Percentiles rank a stretch among this genome's conserved stretches.
These are phyloP conservation scores for Anarsia innoxiella DNA, from an alignment of 2,888 invertebrate genomes.

Conservation along the genomic window DNA sequence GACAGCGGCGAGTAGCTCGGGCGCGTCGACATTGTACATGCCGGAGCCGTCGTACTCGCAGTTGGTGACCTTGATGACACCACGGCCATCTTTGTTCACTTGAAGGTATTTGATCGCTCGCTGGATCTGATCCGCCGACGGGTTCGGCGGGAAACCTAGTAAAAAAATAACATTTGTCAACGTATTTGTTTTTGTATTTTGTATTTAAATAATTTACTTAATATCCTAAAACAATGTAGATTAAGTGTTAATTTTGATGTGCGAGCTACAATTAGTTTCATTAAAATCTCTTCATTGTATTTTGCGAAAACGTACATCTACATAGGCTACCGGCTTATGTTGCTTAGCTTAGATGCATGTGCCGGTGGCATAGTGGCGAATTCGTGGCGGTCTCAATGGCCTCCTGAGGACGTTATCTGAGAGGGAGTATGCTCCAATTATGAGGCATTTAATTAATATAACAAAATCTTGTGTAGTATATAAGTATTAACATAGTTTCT, in stretches of 20 bases:
- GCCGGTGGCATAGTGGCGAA: too few relatives aligned
- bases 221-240: not conserved
- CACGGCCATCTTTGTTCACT: slow-evolving; percentile 31
- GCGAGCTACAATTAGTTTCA: too few relatives aligned
- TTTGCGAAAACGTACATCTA: not conserved
- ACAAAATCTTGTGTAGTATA: too few relatives aligned
- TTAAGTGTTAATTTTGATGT: not conserved
- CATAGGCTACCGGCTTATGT: not conserved
- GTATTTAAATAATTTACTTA: not conserved
- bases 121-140: slow-evolving; percentile 23
- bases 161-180: not conserved
- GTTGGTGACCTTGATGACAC: slow-evolving; percentile 23
- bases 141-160: slow-evolving; percentile 31
- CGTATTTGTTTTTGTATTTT: not conserved
- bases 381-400: too few relatives aligned
- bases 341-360: not conserved
- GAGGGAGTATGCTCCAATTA: too few relatives aligned
- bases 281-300: not conserved
- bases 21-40: slow-evolving; percentile 33
- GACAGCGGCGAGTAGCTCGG: slow-evolving; percentile 33
- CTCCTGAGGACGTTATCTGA: too few relatives aligned
- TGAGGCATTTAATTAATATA: too few relatives aligned
- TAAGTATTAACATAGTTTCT: too few relatives aligned
- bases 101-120: slow-evolving; percentile 28
- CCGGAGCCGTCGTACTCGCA: slow-evolving; percentile 23